Evolutionary conservation across 2,888 invertebrate species (phyloP).

Genomic region (Tetramorium bicarinatum): DNA sequence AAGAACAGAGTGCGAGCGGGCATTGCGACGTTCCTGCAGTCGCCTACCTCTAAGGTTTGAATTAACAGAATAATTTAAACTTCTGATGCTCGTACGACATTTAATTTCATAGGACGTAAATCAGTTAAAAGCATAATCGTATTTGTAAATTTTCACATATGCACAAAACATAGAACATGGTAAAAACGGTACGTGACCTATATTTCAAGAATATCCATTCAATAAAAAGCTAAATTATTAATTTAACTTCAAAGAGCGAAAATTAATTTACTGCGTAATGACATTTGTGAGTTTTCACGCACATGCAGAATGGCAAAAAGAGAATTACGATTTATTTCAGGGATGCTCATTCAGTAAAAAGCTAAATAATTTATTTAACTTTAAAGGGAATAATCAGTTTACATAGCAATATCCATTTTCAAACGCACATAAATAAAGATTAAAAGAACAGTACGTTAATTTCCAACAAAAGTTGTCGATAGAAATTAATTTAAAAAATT

Average conservation of each 20-base stretch:
- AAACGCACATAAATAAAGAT: neutral
- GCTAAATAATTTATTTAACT: neutral
- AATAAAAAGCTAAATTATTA: conserved; percentile 13
- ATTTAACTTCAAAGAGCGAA: neutral
- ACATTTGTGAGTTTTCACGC: neutral
- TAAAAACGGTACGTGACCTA: neutral
- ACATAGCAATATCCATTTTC: neutral
- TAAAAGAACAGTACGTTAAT: neutral
- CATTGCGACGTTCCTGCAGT: conserved; percentile 97
- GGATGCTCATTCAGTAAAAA: neutral
- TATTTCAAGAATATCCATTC: neutral
- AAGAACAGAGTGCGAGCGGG: conserved; percentile 98
- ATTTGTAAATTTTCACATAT: neutral
- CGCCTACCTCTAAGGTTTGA: conserved; percentile 93
- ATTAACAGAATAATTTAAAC: neutral
- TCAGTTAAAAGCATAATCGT: neutral
- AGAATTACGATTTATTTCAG: conserved; percentile 3
- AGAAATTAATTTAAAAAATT: conserved; percentile 2
- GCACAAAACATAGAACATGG: neutral
- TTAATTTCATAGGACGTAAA: neutral
- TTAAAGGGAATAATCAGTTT: neutral
- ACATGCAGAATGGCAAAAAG: neutral
- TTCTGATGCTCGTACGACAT: neutral
- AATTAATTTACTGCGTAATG: neutral
- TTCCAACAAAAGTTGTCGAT: neutral